Evolutionary conservation across 1,140 invertebrate species (phyloP), one percentile per base, ranked within the genome.

Genomic region (Drosophila serrata): DNA sequence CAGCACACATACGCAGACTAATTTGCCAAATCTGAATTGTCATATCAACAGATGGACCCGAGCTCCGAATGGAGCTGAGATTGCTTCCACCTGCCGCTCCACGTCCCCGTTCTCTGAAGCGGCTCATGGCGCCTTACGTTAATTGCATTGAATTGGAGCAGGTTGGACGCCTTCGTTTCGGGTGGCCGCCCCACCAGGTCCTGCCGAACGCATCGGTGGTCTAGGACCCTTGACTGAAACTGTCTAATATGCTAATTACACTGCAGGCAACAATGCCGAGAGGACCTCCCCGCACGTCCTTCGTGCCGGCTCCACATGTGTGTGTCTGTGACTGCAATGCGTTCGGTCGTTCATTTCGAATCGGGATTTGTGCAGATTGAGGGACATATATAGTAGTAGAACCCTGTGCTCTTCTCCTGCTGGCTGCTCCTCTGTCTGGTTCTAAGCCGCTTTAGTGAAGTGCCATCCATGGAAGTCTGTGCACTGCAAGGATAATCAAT

Each of bases 231-330:
- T 70, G 75, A 78, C 75, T 79, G 64, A 63, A 64, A 70, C 80
- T 81, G 85, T 72, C 85, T 88, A 88, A 88, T 88, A 88, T 88
- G 84, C 84, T 88, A 88, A 88, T 88, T 88, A 88, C 84, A 88
- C 84, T 87, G 84, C 84, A 87, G 84, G 72, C 64, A 84, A 72
- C 75, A 78, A 79, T 68, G 64, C 57, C 39, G 45, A 43, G 29
- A 45, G 55, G 31, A 51, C 37, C 49, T 15, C 58, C 37, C 40
- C 58, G 33, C 51, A 37, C 51, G 51, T 37, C 12, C 46, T n/a
- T 7, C 4, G n/a, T n/a, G 13, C 48, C 64, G 46, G 29, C 43
- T 31, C 43, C 46, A 29, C 57, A 29, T 56, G 58, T 49, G 29
- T 46, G 62, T 82, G 29, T 46, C 43, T 81, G 48, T 63, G 65